These are phyloP conservation scores for Machaerirhynchus nigripectus DNA, from an alignment of 2,113 vertebrate species.

Conservation along the genomic window DNA sequence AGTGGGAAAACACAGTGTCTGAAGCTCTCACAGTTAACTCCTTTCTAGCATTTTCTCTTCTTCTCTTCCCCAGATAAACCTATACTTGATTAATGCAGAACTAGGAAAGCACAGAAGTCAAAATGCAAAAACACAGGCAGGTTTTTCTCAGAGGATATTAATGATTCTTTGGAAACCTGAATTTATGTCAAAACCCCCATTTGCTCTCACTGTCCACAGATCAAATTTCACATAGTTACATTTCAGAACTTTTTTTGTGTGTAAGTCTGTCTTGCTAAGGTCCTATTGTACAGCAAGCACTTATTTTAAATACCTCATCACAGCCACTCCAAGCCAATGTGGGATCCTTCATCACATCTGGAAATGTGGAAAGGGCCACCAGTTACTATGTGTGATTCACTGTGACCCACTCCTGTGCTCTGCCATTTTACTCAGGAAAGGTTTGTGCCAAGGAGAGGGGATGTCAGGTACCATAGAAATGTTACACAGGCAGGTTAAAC, in stretches of 20 bases:
- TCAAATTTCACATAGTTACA: not conserved
- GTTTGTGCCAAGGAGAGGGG: not conserved
- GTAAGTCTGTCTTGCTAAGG: not conserved
- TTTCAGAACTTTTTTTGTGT: not conserved
- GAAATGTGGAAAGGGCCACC: not conserved
- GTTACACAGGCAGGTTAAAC: not conserved
- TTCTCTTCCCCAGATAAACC: not conserved
- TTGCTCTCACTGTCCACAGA: not conserved
- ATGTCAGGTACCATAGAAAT: not conserved
- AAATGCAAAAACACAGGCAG: not conserved
- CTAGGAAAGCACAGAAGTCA: not conserved
- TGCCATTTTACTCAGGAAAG: not conserved
- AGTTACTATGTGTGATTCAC: not conserved
- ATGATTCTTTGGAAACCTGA: not conserved
- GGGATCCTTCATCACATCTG: not conserved
- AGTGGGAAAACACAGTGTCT: not conserved
- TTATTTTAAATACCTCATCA: not conserved
- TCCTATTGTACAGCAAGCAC: not conserved
- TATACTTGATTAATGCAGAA: not conserved
- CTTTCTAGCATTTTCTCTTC: not conserved
- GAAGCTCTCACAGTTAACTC: not conserved
- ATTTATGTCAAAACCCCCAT: not conserved
- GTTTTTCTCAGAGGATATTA: not conserved
- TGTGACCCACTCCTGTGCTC: not conserved
- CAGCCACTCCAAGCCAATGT: not conserved